A percentile compares a stretch with the other conserved stretches of the same genome.
Evolutionary conservation across 2,113 vertebrate genomes (phyloP).

Genomic region (Albula goreensis): DNA sequence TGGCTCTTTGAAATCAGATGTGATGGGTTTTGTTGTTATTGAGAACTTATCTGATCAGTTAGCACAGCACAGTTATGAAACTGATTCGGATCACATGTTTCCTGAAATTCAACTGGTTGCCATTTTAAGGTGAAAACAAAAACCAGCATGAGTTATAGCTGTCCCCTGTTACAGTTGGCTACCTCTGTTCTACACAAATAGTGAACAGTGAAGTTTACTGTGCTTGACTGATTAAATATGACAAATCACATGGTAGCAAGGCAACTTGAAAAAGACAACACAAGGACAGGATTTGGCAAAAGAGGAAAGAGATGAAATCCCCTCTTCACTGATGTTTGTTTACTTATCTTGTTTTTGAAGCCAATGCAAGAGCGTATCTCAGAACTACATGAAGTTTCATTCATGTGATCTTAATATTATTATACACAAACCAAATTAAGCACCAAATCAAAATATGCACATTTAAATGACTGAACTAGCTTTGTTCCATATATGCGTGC

Average conservation of each 20-base stretch:
- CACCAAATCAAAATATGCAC: not conserved
- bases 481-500: not conserved
- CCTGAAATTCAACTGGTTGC: no score
- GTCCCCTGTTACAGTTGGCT: no score
- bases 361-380: not conserved
- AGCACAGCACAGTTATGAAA: no score
- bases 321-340: not conserved
- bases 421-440: not conserved
- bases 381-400: not conserved
- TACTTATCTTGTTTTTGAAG: not conserved
- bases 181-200: no score
- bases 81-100: no score
- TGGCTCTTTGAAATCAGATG: no score
- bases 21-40: no score
- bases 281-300: not conserved
- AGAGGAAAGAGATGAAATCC: not conserved
- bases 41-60: no score
- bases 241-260: not conserved
- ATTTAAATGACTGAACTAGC: not conserved
- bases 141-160: no score
- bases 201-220: no score
- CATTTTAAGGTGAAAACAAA: no score
- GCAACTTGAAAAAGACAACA: no score
- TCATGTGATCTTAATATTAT: not conserved
- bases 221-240: not conserved